Base-by-base conservation (phyloP, 2,797 vertebrate species). In the Ambastaia sidthimunki region DNA sequence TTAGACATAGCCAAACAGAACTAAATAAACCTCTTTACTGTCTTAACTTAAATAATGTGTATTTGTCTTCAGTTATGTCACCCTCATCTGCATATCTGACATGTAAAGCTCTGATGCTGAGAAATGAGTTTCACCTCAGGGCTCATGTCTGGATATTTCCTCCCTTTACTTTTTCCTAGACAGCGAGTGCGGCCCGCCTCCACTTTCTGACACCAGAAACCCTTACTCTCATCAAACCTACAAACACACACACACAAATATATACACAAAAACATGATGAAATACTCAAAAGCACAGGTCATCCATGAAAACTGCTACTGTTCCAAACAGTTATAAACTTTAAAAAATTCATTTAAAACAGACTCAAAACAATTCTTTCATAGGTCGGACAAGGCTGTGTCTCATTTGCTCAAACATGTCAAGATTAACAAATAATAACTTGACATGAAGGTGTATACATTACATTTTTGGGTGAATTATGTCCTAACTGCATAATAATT, bases 171-270 rank as follows among this genome's bases (percentile, higher is more conserved):
- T 80, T 94, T 95, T 23, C 95, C 95, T 78, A 96, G 93, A 86
- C 95, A 96, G 86, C 94, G 95, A 7, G 94, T 93, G 90, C 93
- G 95, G 16, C 95, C 94, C 86, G 93, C 94, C 85, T 95, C 94
- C 80, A 95, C 79, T 68, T 92, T 91, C 68, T 95, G 95, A 87
- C 95, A 96, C 95, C 95, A 96, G 89, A 96, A 95, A 50, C 95
- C 95, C 92, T 95, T 95, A 87, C 93, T 93, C 31, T 93, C 94
- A 75, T 96, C 94, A 0, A 95, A 95, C 69, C 95, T 96, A 89
- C 76, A 78, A 57, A 70, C n/a, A 77, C 76, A 71, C 76, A 71
- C 15, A 63, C 44, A 70, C 31, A 55, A 28, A 78, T 31, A 77
- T 0, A 76, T 3, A 18, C 16, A 54, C 7, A 54, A 18, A n/a